Evolutionary conservation across 2,113 vertebrate genomes (phyloP), one percentile per base, ranked within the genome.

Genomic region (Dromiciops gliroides): DNA sequence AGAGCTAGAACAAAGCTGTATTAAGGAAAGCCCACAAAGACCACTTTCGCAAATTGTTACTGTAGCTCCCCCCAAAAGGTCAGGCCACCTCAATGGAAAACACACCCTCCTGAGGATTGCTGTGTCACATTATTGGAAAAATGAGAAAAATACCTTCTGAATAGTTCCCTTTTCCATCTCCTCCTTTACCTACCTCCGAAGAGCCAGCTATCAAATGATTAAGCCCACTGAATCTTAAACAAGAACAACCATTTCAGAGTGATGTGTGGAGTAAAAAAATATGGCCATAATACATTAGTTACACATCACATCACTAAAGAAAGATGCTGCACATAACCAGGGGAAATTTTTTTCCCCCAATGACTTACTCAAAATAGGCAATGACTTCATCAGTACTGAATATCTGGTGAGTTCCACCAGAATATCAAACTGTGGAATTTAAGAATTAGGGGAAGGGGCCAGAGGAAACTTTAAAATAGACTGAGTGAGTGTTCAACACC

Each of bases 391-490:
- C 28, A 23, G 93, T 92, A 28, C 51, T 96, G 90, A 90, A 37
- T 96, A 97, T 94, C 93, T 97, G 97, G 97, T 97, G 96, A 98
- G 96, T 97, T 98, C 97, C 97, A 97, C 98, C 91, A 96, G 98
- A 98, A 98, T 92, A 97, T 96, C 93, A 96, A 96, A 89, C 95
- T 94, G 97, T 98, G 98, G 97, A 98, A 98, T 98, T 98, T 97
- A 97, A 97, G 97, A 97, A 98, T 97, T 98, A 98, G 98, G 97
- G 98, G 98, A 98, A 98, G 98, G 98, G 98, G 97, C 96, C 97
- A 97, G 97, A 97, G 96, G 97, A 98, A 98, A 98, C 97, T 95
- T 98, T 98, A 98, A 98, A 98, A 98, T 97, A 98, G 94, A 75
- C 94, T 56, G 96, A 97, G 98, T 98, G 98, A 98, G 98, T 98